phyloP scores from a whole-genome alignment of 2,888 invertebrate species.

The Pharmacophagus antenor region DNA sequence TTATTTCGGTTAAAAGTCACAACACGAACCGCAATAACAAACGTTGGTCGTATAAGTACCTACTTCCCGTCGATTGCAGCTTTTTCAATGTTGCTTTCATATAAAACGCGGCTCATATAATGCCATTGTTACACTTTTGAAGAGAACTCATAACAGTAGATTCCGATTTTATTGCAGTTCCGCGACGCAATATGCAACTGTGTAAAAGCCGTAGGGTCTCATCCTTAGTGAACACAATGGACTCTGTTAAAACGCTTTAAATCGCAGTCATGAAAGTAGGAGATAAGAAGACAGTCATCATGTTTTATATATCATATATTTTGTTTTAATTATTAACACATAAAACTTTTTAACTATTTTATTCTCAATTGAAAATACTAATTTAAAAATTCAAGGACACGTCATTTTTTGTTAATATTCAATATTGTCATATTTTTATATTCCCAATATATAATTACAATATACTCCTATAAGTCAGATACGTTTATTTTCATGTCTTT shows the following conservation, averaged over 20 bases:
- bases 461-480: too few species aligned
- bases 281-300: too few species aligned
- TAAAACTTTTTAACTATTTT: too few species aligned
- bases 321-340: too few species aligned
- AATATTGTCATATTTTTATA: too few species aligned
- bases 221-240: slow-evolving; percentile 30
- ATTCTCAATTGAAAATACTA: too few species aligned
- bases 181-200: slow-evolving; percentile 57
- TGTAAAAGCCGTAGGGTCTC: slow-evolving; percentile 39
- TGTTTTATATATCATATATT: too few species aligned
- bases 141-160: slow-evolving; percentile 70
- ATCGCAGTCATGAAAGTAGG: too few species aligned
- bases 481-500: too few species aligned
- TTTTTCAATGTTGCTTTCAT: slow-evolving; percentile 41
- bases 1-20: slow-evolving; percentile 27
- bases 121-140: slow-evolving; percentile 66
- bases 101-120: slow-evolving; percentile 55
- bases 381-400: too few species aligned
- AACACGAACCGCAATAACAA: slow-evolving; percentile 27
- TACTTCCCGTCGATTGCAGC: slow-evolving; percentile 36
- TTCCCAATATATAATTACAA: too few species aligned
- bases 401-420: too few species aligned
- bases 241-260: slow-evolving; percentile 21
- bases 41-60: slow-evolving; percentile 27
- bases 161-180: slow-evolving; percentile 72